phyloP scores from a whole-genome alignment of 2,113 vertebrate genomes.

The Acrocephalus kingi region DNA sequence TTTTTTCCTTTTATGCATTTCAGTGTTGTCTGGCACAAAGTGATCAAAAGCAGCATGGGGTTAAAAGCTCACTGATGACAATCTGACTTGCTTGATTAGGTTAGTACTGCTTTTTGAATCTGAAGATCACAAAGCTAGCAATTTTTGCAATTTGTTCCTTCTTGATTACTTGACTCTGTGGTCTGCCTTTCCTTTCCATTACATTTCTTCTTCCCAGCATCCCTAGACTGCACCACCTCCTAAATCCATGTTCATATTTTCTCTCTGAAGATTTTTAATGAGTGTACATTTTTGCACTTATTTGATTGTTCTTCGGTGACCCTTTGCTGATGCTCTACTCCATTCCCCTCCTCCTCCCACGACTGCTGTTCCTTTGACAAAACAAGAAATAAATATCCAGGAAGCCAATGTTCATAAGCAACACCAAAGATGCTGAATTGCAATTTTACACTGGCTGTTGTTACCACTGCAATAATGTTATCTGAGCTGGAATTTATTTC shows the following conservation, averaged over 20 bases:
- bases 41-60: not conserved
- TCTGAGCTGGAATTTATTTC: not conserved
- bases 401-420: conserved; percentile 19
- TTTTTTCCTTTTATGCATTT: not conserved
- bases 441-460: not conserved
- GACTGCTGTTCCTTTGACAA: not conserved
- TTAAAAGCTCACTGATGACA: not conserved
- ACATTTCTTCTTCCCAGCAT: not conserved
- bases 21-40: not conserved
- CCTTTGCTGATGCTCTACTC: not conserved
- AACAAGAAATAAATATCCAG: conserved; percentile 59
- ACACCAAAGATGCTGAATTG: not conserved
- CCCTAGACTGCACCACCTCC: not conserved
- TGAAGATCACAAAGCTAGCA: not conserved
- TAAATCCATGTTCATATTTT: conserved; percentile 43
- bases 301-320: conserved; percentile 19
- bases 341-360: not conserved
- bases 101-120: not conserved
- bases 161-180: not conserved
- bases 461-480: not conserved
- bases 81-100: not conserved
- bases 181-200: not conserved
- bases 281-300: not conserved
- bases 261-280: conserved; percentile 36
- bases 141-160: not conserved